Evolutionary conservation across 2,113 vertebrate species (phyloP), one percentile per base, ranked within the genome.

Genomic region (Catharus bicknelli): DNA sequence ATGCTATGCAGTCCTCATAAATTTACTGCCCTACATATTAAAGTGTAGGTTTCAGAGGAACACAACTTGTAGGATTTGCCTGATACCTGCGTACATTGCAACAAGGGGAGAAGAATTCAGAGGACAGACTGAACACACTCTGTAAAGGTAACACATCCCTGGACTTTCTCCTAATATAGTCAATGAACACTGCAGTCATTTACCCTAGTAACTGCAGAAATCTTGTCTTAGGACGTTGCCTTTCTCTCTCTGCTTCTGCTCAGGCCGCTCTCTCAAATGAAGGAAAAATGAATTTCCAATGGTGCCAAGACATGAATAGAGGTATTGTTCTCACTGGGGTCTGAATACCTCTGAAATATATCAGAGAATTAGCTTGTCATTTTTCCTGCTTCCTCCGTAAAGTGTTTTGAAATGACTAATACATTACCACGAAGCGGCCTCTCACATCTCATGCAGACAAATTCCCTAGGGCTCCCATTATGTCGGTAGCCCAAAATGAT

Each of bases 321-420:
- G 40, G 78, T 79, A 96, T 95, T 97, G 98, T 98, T 96, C 55
- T 81, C 53, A 58, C 10, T 93, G 66, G 50, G 62, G 86, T 27
- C 88, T 68, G 90, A 96, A 97, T 94, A 88, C 68, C 76, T 88
- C 88, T 94, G 93, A 93, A 55, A 43, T 94, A 70, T 87, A 88
- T 95, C 90, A 93, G 63, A 77, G 80, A 93, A 77, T 82, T 92
- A 94, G 91, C 79, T 86, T 89, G 81, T 95, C 95, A 93, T 93
- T 91, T 94, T 72, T 91, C 76, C 48, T 86, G 50, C 83, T 96
- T 93, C 88, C 95, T 94, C 36, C 5, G 64, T 69, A 66, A 95
- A 93, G 90, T 94, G 92, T 96, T 97, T 97, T 95, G 88, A 95
- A 96, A 95, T 94, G 77, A 95, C 92, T 93, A 90, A 96, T 96